Percentiles rank a stretch among this genome's conserved stretches.
phyloP scores from a whole-genome alignment of 2,888 invertebrate species.

The Nasonia oneida region DNA sequence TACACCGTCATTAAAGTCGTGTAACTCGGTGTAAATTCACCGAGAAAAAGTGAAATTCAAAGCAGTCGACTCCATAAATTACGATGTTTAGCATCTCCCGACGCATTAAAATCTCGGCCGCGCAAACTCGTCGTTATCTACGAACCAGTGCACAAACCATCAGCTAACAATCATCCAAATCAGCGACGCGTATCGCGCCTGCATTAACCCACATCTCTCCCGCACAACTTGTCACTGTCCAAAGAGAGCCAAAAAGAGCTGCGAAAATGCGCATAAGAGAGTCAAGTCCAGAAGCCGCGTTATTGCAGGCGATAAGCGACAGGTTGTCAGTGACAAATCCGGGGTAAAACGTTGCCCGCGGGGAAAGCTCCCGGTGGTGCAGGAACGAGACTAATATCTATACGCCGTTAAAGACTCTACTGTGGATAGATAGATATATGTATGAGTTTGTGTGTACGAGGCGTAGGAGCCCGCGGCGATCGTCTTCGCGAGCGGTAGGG shows the following conservation, averaged over 20 bases:
- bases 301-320: constrained; percentile 3
- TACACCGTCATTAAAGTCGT: neutral
- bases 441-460: neutral
- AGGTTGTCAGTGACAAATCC: constrained; percentile 18
- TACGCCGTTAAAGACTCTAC: constrained; percentile 39
- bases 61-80: neutral
- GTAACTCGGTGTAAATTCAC: neutral
- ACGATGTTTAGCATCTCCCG: neutral
- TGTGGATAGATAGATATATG: neutral
- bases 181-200: neutral
- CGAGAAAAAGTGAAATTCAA: neutral
- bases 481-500: constrained; percentile 10
- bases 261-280: neutral
- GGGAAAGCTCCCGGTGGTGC: constrained; percentile 16
- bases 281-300: neutral
- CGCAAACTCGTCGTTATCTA: neutral
- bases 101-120: neutral
- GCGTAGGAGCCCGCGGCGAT: constrained; percentile 3
- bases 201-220: constrained; percentile 37
- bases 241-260: neutral
- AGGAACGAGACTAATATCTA: constrained; percentile 44
- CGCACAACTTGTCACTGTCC: constrained; percentile 16
- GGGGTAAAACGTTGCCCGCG: constrained; percentile 13
- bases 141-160: neutral
- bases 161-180: neutral